Conservation (phyloP, 2,888 invertebrate species). For the Pterobdella sp. region DNA sequence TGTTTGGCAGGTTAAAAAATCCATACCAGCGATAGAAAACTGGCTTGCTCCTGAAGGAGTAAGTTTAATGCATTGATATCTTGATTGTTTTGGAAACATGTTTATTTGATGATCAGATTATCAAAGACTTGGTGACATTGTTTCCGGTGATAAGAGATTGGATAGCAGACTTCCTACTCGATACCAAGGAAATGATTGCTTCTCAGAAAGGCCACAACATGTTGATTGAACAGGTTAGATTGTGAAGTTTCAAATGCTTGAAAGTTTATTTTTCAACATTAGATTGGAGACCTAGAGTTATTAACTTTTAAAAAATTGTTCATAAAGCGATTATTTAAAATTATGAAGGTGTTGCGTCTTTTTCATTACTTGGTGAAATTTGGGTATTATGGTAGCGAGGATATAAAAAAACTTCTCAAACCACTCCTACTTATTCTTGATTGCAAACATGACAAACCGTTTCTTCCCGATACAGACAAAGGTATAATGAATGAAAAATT, state of each 20-base stretch:
- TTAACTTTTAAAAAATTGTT: too few relatives aligned
- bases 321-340: too few relatives aligned
- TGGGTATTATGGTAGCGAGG: constrained; percentile 50
- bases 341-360: constrained; percentile 49
- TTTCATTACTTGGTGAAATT: constrained; percentile 49
- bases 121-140: constrained; percentile 46
- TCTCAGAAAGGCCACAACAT: constrained; percentile 48
- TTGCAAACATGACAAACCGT: constrained; percentile 49
- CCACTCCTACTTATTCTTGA: constrained; percentile 49
- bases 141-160: constrained; percentile 48
- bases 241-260: too few relatives aligned
- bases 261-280: too few relatives aligned
- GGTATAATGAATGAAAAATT: too few relatives aligned
- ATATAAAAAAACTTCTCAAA: constrained; percentile 46
- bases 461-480: constrained; percentile 37
- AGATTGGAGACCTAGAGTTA: too few relatives aligned
- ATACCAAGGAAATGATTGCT: constrained; percentile 48
- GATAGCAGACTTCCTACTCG: constrained; percentile 47
- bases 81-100: not conserved
- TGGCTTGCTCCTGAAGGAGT: constrained; percentile 41
- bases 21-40: constrained; percentile 40
- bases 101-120: constrained; percentile 23
- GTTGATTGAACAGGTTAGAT: constrained; percentile 50
- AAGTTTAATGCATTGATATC: constrained; percentile 24
- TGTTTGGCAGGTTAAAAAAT: constrained; percentile 37